Evolutionary conservation across 2,797 vertebrate species (phyloP), one percentile per base, ranked within the genome.

Genomic region (Chelon auratus): DNA sequence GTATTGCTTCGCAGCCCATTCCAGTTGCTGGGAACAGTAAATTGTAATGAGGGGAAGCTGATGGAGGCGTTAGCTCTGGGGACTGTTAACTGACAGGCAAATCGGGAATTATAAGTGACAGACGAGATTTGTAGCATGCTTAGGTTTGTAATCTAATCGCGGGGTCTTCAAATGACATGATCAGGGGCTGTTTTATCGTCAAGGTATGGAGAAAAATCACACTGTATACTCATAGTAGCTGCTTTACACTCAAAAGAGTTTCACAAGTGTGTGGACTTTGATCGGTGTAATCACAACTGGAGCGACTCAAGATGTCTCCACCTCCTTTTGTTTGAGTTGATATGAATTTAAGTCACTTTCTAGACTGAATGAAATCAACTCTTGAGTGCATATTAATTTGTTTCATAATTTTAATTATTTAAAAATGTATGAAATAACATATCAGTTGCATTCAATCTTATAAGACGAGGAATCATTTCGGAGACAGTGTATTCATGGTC

Each of bases 31-130:
- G 76, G 79, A 91, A 88, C 80, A 86, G 87, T 90, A 87, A 89
- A 89, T 83, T 79, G 84, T 85, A 89, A 91, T 88, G 88, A 86
- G 85, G 65, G 80, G 83, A 81, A 70, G 62, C 76, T 88, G 87
- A 90, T 90, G 84, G 83, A 88, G 86, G 84, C 76, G 65, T 80
- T 80, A 66, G 85, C 82, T 84, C 85, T 77, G 76, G 89, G 87
- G 87, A 90, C 79, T 75, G 77, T 87, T 90, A 90, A 91, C 86
- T 85, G 87, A 89, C 54, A 75, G 84, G 75, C 82, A 83, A 83
- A 87, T 81, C 62, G 67, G 80, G 83, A 79, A 85, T 85, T 87
- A 86, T 83, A 84, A 85, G 80, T 85, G 88, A 85, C 89, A 81
- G 56, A 78, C 65, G 86, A 90, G 87, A 90, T 88, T 79, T 90